phyloP scores from a whole-genome alignment of 1,140 invertebrate genomes.

The Muscidifurax raptorellus region DNA sequence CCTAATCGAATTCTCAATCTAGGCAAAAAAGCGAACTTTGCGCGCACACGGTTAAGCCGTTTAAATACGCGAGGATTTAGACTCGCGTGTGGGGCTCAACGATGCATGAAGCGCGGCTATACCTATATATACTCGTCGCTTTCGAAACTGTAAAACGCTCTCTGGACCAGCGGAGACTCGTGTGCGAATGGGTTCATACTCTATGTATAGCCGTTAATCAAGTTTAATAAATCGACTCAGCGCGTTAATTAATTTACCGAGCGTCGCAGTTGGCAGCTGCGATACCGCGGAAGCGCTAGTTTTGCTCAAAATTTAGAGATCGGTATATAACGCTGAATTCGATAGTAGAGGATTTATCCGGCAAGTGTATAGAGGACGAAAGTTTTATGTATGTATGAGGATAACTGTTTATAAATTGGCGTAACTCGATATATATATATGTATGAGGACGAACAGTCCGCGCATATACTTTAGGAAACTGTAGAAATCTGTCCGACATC shows the following conservation, averaged over 20 bases:
- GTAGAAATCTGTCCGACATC: slow-evolving; percentile 25
- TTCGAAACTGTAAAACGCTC: slow-evolving; percentile 41
- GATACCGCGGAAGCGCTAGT: background rate
- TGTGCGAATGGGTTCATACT: too few relatives aligned
- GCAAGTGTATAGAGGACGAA: too few relatives aligned
- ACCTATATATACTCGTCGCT: background rate
- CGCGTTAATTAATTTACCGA: slow-evolving; percentile 8
- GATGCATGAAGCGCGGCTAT: background rate
- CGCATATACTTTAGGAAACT: too few relatives aligned
- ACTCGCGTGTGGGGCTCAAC: background rate
- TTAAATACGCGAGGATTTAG: background rate
- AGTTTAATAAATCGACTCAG: background rate
- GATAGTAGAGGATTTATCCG: too few relatives aligned
- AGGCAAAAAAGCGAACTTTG: slow-evolving; percentile 1
- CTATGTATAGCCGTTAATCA: background rate
- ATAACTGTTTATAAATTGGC: too few relatives aligned
- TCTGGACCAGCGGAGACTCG: background rate
- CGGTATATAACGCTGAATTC: too few relatives aligned
- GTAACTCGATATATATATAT: too few relatives aligned
- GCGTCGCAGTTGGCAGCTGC: background rate
- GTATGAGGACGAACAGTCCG: background rate
- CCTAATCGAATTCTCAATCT: slow-evolving; percentile 45
- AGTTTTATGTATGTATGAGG: too few relatives aligned
- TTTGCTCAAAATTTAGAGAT: background rate
- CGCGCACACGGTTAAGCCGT: slow-evolving; percentile 13